Evolutionary conservation across 2,797 vertebrate genomes (phyloP).

Genomic region (Chlorospingus semifuscus): DNA sequence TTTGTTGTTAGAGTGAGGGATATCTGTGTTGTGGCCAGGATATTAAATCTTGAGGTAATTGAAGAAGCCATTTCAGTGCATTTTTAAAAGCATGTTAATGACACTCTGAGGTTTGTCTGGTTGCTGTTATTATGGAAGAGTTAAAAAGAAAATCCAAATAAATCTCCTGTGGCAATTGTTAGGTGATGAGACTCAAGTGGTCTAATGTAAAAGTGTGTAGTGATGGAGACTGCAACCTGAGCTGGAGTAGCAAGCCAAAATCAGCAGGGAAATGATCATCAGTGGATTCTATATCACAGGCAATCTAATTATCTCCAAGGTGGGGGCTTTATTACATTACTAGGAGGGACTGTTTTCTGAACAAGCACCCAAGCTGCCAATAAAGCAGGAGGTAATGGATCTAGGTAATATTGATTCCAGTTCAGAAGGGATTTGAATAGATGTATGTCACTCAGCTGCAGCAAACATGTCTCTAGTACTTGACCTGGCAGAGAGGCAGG

Average conservation of each 20-base stretch:
- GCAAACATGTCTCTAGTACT: not conserved
- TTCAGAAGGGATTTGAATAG: constrained; percentile 17
- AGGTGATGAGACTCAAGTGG: constrained; percentile 10
- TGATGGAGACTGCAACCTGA: constrained; percentile 46
- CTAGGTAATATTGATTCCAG: constrained; percentile 35
- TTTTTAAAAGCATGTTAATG: constrained; percentile 52
- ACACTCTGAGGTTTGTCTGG: constrained; percentile 32
- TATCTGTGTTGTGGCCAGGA: not conserved
- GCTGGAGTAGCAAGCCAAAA: constrained; percentile 31
- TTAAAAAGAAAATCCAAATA: not conserved
- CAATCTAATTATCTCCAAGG: constrained; percentile 53
- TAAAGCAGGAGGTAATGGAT: constrained; percentile 55
- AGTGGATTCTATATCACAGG: constrained; percentile 38
- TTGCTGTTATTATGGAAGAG: constrained; percentile 6
- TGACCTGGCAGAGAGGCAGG: not conserved
- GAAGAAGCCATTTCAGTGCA: constrained; percentile 19
- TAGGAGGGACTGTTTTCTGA: constrained; percentile 53
- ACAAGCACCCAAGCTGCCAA: constrained; percentile 45
- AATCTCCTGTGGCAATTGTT: constrained; percentile 10
- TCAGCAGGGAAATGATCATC: constrained; percentile 40
- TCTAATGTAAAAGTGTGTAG: not conserved
- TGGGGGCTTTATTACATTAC: constrained; percentile 58
- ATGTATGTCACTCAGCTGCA: constrained; percentile 19
- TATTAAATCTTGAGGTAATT: constrained; percentile 28
- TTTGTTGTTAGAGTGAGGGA: not conserved